A percentile compares a stretch with the other conserved stretches of the same genome.
phyloP scores from a whole-genome alignment of 2,888 invertebrate genomes.

The Monopis laevigella region DNA sequence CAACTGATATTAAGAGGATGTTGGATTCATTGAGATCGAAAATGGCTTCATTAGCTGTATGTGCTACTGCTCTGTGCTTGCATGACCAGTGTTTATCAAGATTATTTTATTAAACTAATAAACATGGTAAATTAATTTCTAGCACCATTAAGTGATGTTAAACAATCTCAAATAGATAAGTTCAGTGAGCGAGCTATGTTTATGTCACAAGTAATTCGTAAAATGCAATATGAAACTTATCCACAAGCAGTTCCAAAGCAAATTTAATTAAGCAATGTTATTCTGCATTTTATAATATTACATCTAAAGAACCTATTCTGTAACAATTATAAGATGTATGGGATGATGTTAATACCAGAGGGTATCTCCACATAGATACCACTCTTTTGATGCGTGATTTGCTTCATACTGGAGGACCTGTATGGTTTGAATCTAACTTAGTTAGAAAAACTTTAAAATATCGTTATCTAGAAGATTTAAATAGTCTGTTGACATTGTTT shows the following conservation, averaged over 20 bases:
- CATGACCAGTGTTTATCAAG: constrained; percentile 86
- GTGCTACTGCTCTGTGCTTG: constrained; percentile 93
- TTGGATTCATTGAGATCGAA: constrained; percentile 87
- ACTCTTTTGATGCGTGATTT: constrained; percentile 84
- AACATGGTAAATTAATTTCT: constrained; percentile 93
- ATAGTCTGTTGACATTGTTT: constrained; percentile 85
- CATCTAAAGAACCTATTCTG: constrained; percentile 79
- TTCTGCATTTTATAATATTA: constrained; percentile 75
- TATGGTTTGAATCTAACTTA: constrained; percentile 86
- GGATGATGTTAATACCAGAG: constrained; percentile 75
- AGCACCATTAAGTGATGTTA: constrained; percentile 70
- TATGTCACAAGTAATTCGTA: constrained; percentile 86
- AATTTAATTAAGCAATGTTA: too few relatives aligned
- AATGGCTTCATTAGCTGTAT: constrained; percentile 89
- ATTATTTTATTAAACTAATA: constrained; percentile 84
- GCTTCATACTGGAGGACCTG: constrained; percentile 85
- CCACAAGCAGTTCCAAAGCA: constrained; percentile 74
- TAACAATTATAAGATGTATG: constrained; percentile 79
- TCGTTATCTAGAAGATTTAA: constrained; percentile 76
- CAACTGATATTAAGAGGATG: constrained; percentile 88
- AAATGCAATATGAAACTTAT: constrained; percentile 89
- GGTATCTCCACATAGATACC: constrained; percentile 86
- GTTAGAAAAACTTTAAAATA: constrained; percentile 79
- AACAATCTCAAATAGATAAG: constrained; percentile 77
- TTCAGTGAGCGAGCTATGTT: constrained; percentile 79